Evolutionary conservation across 1,140 invertebrate species (phyloP), one percentile per base, ranked within the genome.

Genomic region (Penaeus indicus): DNA sequence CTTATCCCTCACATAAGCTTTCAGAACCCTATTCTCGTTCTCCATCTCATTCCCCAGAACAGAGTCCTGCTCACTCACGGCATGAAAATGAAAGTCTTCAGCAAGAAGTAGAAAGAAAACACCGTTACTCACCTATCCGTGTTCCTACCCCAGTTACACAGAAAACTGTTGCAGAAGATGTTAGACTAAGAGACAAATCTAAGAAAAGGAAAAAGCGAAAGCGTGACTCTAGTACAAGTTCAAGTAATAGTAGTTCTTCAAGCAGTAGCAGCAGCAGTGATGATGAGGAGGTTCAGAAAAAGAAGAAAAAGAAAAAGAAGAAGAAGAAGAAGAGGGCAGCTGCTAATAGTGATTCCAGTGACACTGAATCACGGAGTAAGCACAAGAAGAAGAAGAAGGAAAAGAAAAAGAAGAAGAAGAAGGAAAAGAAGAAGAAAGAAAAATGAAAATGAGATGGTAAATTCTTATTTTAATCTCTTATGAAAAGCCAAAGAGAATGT

Each of bases 351-450:
- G 86, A 88, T 21, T 88, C 86, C 27, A 88, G 86, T 67, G 86
- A 84, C 47, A 82, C 19, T 19, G 86, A 88, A 54, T 62, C 81
- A 7, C 82, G 84, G 27, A 88, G 81, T 54, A 88, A 88, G 38
- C 86, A 88, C 81, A 88, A 88, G 86, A 88, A 88, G 62, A 88
- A 54, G 81, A 88, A 88, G 82, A 88, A 88, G 42, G 86, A 88
- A 10, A 88, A 88, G 32, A 84, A 88, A 61, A 88, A 88, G 64
- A 88, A 88, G 79, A 84, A 69, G 64, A 84, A 84, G 75, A 88
- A 88, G 86, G 64, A 83, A 60, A 88, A 88, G 38, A 78, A 88
- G 13, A 88, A 88, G 62, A 88, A 67, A 38, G 82, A 78, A n/a
- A 83, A 88, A 13, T 75, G 38, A 27, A 27, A 2, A 47, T 54